These are phyloP conservation scores for Odocoileus virginianus DNA, from an alignment of 2,113 vertebrate genomes.

Conservation along the genomic window DNA sequence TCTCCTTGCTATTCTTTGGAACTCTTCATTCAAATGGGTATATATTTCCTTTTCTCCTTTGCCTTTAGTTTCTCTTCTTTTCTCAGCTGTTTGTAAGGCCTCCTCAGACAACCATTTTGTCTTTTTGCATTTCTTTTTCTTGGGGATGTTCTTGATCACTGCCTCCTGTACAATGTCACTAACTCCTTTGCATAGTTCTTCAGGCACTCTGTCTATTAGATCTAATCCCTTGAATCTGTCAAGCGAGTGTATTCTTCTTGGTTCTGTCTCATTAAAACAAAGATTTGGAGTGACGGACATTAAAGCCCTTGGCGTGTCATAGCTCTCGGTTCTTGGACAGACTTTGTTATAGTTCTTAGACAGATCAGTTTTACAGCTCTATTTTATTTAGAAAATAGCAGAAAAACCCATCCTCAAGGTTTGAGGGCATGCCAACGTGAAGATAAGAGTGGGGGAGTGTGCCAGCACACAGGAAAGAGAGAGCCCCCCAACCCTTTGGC, in stretches of 20 bases:
- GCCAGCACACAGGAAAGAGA: accelerated
- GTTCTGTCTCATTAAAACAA: neutral
- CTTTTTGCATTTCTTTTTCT: neutral
- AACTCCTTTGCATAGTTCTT: neutral
- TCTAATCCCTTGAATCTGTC: neutral
- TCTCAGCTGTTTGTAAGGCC: neutral
- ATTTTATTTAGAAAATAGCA: neutral
- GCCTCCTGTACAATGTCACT: neutral
- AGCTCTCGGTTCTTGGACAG: neutral
- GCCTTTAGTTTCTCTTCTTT: neutral
- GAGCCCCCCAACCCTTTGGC: accelerated
- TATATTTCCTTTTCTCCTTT: neutral
- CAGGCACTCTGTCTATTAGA: neutral
- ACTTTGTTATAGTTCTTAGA: neutral
- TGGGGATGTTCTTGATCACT: neutral
- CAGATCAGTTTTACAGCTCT: neutral
- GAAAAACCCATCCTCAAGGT: neutral
- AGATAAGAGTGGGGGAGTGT: accelerated
- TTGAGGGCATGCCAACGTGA: neutral
- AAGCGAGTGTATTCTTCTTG: neutral
- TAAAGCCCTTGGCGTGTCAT: accelerated
- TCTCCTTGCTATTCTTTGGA: neutral
- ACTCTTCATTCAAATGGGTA: neutral
- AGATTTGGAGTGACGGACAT: neutral
- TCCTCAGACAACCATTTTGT: neutral